Evolutionary conservation across 2,113 vertebrate species (phyloP).

Genomic region (Pithys albifrons): DNA sequence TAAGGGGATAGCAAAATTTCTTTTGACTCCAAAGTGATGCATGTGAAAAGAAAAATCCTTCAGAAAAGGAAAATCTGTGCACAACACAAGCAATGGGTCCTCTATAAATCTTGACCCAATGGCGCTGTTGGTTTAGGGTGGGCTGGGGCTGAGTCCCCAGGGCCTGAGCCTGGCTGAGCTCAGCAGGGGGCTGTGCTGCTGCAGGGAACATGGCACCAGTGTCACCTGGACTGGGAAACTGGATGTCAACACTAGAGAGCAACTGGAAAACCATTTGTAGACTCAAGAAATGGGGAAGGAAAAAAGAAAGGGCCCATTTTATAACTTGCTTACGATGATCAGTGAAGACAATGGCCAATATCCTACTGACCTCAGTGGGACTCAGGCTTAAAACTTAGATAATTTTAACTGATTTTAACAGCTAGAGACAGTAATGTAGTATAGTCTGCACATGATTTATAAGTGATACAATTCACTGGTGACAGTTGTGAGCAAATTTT

Average conservation of each 20-base stretch:
- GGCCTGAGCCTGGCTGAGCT: rapidly evolving
- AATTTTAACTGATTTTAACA: background rate
- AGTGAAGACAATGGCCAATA: background rate
- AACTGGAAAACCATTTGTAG: background rate
- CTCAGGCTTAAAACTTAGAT: background rate
- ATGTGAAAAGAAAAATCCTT: background rate
- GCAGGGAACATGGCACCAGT: rapidly evolving
- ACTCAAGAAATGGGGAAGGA: background rate
- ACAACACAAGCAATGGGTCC: background rate
- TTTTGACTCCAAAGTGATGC: background rate
- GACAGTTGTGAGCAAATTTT: background rate
- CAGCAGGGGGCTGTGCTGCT: too few species aligned
- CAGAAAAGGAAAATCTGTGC: background rate
- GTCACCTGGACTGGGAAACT: background rate
- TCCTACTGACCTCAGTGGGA: background rate
- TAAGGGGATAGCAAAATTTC: background rate
- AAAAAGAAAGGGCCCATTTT: background rate
- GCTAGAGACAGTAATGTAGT: background rate
- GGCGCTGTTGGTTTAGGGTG: rapidly evolving
- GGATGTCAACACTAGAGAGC: background rate
- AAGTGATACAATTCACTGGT: background rate
- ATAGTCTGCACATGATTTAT: background rate
- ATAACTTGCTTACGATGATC: background rate
- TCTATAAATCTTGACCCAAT: background rate
- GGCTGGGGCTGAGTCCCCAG: background rate